phyloP scores from a whole-genome alignment of 2,888 invertebrate species.

The Urechis unicinctus region DNA sequence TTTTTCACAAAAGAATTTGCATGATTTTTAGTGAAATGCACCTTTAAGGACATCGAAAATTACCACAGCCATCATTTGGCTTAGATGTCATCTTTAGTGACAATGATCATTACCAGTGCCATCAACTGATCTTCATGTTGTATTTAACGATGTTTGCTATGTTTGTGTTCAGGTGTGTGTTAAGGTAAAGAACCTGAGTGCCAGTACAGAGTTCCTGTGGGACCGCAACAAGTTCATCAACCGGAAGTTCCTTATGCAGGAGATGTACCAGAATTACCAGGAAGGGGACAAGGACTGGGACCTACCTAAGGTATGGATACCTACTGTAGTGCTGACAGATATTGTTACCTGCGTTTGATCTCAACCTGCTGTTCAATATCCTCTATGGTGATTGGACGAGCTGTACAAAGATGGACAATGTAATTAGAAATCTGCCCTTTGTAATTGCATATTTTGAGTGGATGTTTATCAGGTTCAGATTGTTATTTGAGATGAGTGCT shows the following conservation, averaged over 20 bases:
- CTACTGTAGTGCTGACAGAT: too few species aligned
- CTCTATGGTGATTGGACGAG: neutral
- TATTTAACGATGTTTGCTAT: neutral
- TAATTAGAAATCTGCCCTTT: too few species aligned
- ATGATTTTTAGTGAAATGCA: too few species aligned
- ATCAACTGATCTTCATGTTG: neutral
- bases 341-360: too few species aligned
- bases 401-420: too few species aligned
- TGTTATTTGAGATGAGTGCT: too few species aligned
- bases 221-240: conserved; percentile 43
- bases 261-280: conserved; percentile 45
- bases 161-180: conserved; percentile 22
- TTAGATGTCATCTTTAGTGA: neutral
- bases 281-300: conserved; percentile 41
- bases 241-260: conserved; percentile 46
- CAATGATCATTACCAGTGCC: neutral
- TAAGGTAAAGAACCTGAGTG: conserved; percentile 33
- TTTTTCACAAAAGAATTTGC: too few species aligned
- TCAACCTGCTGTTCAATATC: neutral
- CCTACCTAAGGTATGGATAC: conserved; percentile 33
- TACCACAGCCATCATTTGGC: neutral
- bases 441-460: too few species aligned
- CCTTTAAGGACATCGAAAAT: too few species aligned
- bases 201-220: conserved; percentile 39
- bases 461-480: neutral